phyloP scores from a whole-genome alignment of 2,888 invertebrate genomes.

The Dasysyrphus tricinctus region DNA sequence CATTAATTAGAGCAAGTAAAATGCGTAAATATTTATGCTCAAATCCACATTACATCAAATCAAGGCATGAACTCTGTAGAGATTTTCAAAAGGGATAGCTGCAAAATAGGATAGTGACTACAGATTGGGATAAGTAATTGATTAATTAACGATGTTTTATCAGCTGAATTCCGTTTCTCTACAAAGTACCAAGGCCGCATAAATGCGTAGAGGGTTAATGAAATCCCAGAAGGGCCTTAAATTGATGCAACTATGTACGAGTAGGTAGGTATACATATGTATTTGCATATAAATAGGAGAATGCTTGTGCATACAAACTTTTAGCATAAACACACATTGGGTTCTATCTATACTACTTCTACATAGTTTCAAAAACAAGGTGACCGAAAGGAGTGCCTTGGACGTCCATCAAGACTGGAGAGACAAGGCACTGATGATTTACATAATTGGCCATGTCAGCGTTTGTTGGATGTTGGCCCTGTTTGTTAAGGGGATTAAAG shows the following conservation, averaged over 20 bases:
- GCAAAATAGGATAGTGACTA: background rate
- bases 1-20: constrained; percentile 19
- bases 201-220: constrained; percentile 13
- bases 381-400: constrained; percentile 30
- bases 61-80: background rate
- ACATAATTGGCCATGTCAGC: constrained; percentile 53
- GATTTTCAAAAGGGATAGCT: background rate
- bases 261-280: background rate
- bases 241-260: background rate
- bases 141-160: constrained; percentile 62
- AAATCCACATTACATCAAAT: constrained; percentile 19
- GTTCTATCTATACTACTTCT: background rate
- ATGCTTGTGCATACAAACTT: background rate
- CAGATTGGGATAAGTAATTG: constrained; percentile 18
- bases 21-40: background rate
- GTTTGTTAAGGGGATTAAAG: constrained; percentile 41
- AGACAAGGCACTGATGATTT: constrained; percentile 34
- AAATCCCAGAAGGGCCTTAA: background rate
- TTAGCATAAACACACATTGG: background rate
- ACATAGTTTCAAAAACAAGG: constrained; percentile 30
- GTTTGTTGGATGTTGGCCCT: constrained; percentile 20
- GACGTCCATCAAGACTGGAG: constrained; percentile 23
- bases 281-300: constrained; percentile 9
- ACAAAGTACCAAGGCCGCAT: constrained; percentile 17
- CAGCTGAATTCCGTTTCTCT: constrained; percentile 23